These are phyloP conservation scores for Sebastolobus altivelis DNA, from an alignment of 2,797 vertebrate genomes.

Conservation along the genomic window DNA sequence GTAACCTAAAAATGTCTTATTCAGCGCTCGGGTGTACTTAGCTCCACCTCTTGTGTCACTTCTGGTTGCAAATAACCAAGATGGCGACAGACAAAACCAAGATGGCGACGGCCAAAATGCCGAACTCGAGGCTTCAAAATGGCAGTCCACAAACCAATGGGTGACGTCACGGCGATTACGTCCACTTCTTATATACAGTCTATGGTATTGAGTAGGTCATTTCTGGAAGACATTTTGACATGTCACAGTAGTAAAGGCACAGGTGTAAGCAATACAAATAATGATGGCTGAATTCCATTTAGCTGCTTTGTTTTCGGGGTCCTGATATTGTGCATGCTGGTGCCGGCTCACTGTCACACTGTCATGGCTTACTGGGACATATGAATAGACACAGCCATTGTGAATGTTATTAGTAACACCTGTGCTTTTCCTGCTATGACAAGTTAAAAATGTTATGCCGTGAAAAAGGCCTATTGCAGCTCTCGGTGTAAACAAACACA, in stretches of 20 bases:
- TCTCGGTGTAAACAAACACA: background rate
- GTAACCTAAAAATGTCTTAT: too few relatives aligned
- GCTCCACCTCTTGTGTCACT: too few relatives aligned
- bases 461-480: background rate
- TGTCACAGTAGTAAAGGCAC: background rate
- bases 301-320: background rate
- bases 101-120: too few relatives aligned
- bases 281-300: background rate
- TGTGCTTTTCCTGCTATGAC: background rate
- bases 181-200: too few relatives aligned
- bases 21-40: too few relatives aligned
- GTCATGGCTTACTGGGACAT: background rate
- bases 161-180: too few relatives aligned
- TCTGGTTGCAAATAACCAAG: too few relatives aligned
- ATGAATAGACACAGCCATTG: background rate
- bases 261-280: background rate
- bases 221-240: background rate
- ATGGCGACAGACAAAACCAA: too few relatives aligned
- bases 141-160: too few relatives aligned
- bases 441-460: background rate
- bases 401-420: background rate
- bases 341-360: background rate
- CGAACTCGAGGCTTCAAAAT: too few relatives aligned
- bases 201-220: background rate
- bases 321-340: background rate